Conservation (phyloP, 2,797 vertebrate genomes). For the Gallirallus australis region DNA sequence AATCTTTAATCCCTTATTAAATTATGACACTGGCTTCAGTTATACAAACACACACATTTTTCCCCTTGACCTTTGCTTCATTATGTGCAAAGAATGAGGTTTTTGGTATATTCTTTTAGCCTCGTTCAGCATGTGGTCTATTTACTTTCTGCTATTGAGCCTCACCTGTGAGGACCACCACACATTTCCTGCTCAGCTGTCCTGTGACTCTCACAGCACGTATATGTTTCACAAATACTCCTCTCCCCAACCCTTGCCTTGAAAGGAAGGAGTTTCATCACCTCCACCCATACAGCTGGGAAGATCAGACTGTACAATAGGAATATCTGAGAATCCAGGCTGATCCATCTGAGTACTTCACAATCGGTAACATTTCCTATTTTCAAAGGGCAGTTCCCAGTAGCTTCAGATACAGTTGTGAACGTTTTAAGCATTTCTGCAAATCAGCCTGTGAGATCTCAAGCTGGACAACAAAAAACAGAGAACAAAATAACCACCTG, state of each 20-base stretch:
- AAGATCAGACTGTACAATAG: not conserved
- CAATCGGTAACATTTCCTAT: not conserved
- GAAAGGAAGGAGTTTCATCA: not conserved
- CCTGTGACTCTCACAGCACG: not conserved
- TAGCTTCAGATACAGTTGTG: not conserved
- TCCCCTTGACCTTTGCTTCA: not conserved
- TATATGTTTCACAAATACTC: not conserved
- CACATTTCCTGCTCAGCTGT: not conserved
- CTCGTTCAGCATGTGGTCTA: not conserved
- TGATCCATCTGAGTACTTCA: not conserved
- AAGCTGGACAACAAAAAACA: not conserved
- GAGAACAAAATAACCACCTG: not conserved
- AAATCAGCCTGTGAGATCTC: conserved; percentile 15
- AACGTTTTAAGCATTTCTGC: not conserved
- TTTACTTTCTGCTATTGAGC: not conserved
- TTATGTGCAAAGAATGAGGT: not conserved
- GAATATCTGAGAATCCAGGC: not conserved
- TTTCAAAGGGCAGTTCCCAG: conserved; percentile 34
- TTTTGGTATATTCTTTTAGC: not conserved
- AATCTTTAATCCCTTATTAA: not conserved
- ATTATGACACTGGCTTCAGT: not conserved
- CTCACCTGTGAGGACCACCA: not conserved
- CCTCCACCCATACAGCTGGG: not conserved
- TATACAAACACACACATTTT: not conserved
- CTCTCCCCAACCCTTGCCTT: not conserved